phyloP scores from a whole-genome alignment of 2,797 vertebrate species.

The Malacoraja senta region DNA sequence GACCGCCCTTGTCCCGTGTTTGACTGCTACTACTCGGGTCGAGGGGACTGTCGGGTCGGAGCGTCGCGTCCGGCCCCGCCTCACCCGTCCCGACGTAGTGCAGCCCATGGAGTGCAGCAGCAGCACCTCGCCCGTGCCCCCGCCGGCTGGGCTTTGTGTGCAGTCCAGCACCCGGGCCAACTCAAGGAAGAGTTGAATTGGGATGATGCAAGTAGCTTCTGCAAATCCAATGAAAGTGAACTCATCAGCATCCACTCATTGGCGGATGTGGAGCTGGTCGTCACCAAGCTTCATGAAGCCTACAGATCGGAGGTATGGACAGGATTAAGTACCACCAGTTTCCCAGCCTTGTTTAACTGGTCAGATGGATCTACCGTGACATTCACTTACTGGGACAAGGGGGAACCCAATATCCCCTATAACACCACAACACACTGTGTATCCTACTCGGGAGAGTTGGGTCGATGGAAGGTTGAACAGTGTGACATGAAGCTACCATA shows the following conservation, averaged over 20 bases:
- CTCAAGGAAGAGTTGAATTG: conserved; percentile 54
- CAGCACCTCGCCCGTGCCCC: too few species aligned
- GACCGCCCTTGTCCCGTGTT: too few species aligned
- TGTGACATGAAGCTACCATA: conserved; percentile 67
- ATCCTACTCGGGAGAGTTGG: conserved; percentile 66
- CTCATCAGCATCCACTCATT: conserved; percentile 80
- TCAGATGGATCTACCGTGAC: conserved; percentile 60
- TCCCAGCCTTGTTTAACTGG: conserved; percentile 70
- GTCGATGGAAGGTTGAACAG: conserved; percentile 67
- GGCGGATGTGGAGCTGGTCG: conserved; percentile 74
- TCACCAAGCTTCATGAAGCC: conserved; percentile 64
- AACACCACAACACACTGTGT: conserved; percentile 69
- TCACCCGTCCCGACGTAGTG: too few species aligned
- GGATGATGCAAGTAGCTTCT: conserved; percentile 53
- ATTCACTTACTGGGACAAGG: conserved; percentile 78
- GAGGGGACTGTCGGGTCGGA: too few species aligned
- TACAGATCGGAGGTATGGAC: conserved; percentile 67
- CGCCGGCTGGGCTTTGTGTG: too few species aligned
- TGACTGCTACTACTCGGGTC: too few species aligned
- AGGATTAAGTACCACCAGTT: conserved; percentile 63
- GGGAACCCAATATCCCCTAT: conserved; percentile 64
- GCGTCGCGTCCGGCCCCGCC: too few species aligned
- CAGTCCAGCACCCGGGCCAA: too few species aligned
- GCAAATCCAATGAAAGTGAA: conserved; percentile 51
- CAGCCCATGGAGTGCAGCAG: too few species aligned